Base-by-base conservation (phyloP, 1,140 invertebrate species). In the Papilio glaucus region DNA sequence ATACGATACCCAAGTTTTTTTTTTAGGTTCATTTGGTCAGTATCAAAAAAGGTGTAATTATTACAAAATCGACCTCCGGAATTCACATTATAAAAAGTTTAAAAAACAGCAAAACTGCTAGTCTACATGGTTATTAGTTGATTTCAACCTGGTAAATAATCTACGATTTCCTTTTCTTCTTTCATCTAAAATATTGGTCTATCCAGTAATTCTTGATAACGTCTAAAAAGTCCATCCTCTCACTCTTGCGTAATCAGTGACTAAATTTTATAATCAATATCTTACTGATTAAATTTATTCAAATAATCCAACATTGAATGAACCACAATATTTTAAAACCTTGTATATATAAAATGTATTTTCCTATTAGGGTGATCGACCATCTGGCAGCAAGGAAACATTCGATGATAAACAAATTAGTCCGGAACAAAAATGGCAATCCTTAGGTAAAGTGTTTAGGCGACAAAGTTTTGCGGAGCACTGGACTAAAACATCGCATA, bases 381-480 rank as follows among this genome's bases (percentile, higher is more conserved):
- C 88, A 62, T 85, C 84, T n/a, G 85, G 74, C 26, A 91, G 83
- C 65, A 84, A 85, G 74, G 83, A 86, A 68, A 80, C 83, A 65
- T 91, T 87, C 78, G 86, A 87, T 61, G 80, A 86, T 38, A 88
- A 90, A 74, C 82, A 87, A 73, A 82, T 90, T 65, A 82, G 71
- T 37, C 82, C 86, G 13, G 89, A 93, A 72, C 88, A 90, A 74
- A 93, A 93, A 78, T 93, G 89, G 89, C 91, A 93, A 72, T 91
- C 89, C 24, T 77, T 93, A 77, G 91, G 91, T 1, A 93, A 93
- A 81, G 81, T 93, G 15, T 93, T 93, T 72, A 82, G 87, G 60
- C 88, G 89, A 15, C 89, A 91, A 85, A 89, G 86, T 73, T 85
- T 88, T 75, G 84, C 73, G 15, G 89, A 90, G 70, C 79, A 87